phyloP scores from a whole-genome alignment of 2,797 vertebrate species.

The Lemur catta region DNA sequence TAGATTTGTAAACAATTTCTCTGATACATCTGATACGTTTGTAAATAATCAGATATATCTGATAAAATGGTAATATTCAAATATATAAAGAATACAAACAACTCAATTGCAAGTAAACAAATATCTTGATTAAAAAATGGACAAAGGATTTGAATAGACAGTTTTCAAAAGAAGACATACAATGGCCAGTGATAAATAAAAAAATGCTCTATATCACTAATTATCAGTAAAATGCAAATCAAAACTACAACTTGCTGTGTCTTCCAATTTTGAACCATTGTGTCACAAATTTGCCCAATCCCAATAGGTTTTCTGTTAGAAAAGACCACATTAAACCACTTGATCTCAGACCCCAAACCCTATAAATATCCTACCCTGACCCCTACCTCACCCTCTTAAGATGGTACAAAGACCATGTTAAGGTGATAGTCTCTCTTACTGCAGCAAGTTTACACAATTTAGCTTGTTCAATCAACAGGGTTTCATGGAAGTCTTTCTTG shows the following conservation, averaged over 20 bases:
- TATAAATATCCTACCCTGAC: neutral
- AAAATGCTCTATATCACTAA: neutral
- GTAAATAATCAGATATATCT: neutral
- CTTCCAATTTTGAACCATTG: neutral
- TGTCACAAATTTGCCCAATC: neutral
- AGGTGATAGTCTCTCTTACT: neutral
- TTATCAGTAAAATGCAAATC: neutral
- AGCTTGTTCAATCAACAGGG: neutral
- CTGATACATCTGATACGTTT: neutral
- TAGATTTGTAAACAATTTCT: neutral
- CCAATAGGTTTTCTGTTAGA: neutral
- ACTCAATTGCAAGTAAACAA: neutral
- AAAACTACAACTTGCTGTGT: neutral
- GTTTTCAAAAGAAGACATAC: neutral
- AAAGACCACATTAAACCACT: neutral
- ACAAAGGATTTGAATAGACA: neutral
- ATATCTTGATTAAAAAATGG: neutral
- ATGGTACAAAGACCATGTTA: neutral
- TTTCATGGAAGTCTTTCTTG: neutral
- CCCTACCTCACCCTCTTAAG: neutral
- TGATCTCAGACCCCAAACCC: neutral
- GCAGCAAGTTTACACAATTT: neutral
- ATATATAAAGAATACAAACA: neutral
- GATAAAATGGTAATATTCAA: neutral
- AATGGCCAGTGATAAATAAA: neutral